Conservation (phyloP, 2,797 vertebrate species). For the Gallinago stenura region DNA sequence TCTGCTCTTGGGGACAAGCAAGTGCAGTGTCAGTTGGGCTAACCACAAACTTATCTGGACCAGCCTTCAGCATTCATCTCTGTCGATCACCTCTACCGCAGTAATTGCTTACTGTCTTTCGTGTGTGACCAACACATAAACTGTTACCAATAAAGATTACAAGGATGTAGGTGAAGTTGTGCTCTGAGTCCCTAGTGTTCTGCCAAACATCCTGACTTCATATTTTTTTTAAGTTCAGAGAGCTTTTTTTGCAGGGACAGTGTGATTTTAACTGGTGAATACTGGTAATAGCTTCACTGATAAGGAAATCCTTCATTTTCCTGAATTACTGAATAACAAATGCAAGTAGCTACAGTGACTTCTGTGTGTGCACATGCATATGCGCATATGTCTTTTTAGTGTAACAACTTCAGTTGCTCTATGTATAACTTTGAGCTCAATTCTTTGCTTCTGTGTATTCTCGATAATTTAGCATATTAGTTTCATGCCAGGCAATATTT, state of each 20-base stretch:
- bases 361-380: fast-evolving
- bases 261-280: not conserved
- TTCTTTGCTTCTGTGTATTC: not conserved
- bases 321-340: fast-evolving
- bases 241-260: not conserved
- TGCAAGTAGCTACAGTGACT: not conserved
- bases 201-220: not conserved
- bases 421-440: not conserved
- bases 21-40: not conserved
- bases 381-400: not conserved
- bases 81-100: not conserved
- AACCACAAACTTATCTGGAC: not conserved
- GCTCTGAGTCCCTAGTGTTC: not conserved
- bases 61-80: not conserved
- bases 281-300: not conserved
- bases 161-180: not conserved
- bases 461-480: not conserved
- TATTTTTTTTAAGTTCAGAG: not conserved
- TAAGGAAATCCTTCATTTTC: not conserved
- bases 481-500: not conserved
- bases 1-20: not conserved
- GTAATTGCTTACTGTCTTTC: not conserved
- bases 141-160: not conserved
- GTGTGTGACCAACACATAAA: not conserved
- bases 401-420: not conserved